phyloP scores from a whole-genome alignment of 1,140 invertebrate genomes.

The Rhagoletis zephyria region DNA sequence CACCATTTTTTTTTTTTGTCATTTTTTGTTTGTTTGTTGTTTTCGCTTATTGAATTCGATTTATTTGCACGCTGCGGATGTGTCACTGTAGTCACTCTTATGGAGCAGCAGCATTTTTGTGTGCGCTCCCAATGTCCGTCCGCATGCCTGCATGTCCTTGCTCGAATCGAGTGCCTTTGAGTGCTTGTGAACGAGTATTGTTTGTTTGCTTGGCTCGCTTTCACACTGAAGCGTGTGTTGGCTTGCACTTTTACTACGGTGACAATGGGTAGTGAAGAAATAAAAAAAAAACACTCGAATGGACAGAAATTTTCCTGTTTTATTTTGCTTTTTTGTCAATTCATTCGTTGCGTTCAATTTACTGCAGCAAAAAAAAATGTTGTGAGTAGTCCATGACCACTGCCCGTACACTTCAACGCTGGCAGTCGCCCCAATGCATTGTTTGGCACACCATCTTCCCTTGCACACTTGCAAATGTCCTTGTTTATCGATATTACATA shows the following conservation, averaged over 20 bases:
- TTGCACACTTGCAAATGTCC: not conserved
- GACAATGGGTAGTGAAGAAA: not conserved
- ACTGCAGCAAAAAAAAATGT: conserved; percentile 50
- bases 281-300: not conserved
- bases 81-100: too few species aligned
- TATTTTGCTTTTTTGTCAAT: not conserved
- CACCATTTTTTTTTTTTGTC: not conserved
- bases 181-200: not conserved
- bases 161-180: conserved; percentile 17
- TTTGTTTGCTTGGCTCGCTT: conserved; percentile 24
- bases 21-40: not conserved
- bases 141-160: not conserved
- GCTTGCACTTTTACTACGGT: conserved; percentile 8
- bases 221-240: conserved; percentile 17
- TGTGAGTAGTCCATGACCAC: not conserved
- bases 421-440: too few species aligned
- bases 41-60: not conserved
- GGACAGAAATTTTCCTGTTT: conserved; percentile 4
- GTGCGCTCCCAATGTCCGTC: not conserved
- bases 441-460: not conserved
- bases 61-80: not conserved
- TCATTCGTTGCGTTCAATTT: conserved; percentile 26
- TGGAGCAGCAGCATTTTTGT: too few species aligned
- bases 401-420: not conserved
- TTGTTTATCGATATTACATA: conserved; percentile 9